Evolutionary conservation across 2,888 invertebrate species (phyloP).

Genomic region (Idaea dimidiata): DNA sequence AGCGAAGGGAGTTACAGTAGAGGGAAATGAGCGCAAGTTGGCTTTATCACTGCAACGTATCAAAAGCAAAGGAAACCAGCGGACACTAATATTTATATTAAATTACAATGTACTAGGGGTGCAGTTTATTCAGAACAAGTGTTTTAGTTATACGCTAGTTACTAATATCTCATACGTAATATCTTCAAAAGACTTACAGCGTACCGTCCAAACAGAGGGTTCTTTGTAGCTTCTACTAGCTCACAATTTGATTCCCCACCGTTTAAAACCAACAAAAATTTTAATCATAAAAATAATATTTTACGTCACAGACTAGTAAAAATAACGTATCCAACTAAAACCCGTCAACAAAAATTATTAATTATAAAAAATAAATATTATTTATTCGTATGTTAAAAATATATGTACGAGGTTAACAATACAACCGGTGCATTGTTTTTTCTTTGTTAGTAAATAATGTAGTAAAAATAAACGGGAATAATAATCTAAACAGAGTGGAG

Average conservation of each 20-base stretch:
- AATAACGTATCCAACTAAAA: slow-evolving; percentile 48
- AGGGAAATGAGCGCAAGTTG: background rate
- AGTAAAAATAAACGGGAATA: slow-evolving; percentile 34
- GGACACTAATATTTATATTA: slow-evolving; percentile 23
- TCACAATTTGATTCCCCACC: background rate
- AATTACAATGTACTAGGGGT: slow-evolving; percentile 50
- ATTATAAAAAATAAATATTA: slow-evolving; percentile 39
- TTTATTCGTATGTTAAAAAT: slow-evolving; percentile 32
- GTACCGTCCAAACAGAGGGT: background rate
- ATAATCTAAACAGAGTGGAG: slow-evolving; percentile 46
- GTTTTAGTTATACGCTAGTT: slow-evolving; percentile 49
- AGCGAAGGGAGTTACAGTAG: slow-evolving; percentile 37
- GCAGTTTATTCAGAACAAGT: slow-evolving; percentile 53
- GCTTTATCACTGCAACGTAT: background rate
- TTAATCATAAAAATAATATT: slow-evolving; percentile 19
- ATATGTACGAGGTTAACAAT: slow-evolving; percentile 34
- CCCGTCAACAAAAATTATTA: slow-evolving; percentile 37
- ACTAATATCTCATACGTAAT: slow-evolving; percentile 70
- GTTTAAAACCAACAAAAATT: slow-evolving; percentile 5
- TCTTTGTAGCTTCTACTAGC: background rate
- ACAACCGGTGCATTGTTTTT: slow-evolving; percentile 35
- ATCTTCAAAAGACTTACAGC: slow-evolving; percentile 51
- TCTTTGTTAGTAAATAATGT: slow-evolving; percentile 29
- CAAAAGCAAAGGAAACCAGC: slow-evolving; percentile 23
- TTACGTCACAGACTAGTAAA: slow-evolving; percentile 52